A percentile compares a stretch with the other conserved stretches of the same genome.
Evolutionary conservation across 23 tunicate species (phyloP).

Genomic region (Botrylloides violaceus): DNA sequence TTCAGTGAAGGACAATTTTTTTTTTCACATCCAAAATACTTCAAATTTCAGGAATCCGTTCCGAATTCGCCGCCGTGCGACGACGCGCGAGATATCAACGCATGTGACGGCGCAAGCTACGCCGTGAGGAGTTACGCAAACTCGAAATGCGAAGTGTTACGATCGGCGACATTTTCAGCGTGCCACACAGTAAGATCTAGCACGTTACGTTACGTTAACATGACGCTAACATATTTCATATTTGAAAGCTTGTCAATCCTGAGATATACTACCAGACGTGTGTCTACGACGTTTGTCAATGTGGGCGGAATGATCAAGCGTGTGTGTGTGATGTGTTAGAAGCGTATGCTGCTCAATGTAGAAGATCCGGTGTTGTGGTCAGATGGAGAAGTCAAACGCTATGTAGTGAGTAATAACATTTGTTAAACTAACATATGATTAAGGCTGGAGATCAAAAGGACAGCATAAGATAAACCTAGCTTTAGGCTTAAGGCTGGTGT

Average conservation of each 20-base stretch:
- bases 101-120: constrained; percentile 47
- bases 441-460: neutral
- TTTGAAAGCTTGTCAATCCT: constrained; percentile 76
- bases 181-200: constrained; percentile 60
- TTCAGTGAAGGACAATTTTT: no score
- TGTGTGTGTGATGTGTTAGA: constrained; percentile 65
- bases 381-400: constrained; percentile 36
- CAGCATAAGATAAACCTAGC: no score
- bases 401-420: constrained; percentile 35
- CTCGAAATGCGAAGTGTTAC: constrained; percentile 44
- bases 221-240: no score
- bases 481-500: no score
- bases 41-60: constrained; percentile 17
- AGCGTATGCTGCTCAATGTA: constrained; percentile 81
- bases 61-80: constrained; percentile 28
- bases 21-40: no score
- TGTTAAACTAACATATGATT: neutral
- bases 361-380: constrained; percentile 47
- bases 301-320: constrained; percentile 46
- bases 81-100: constrained; percentile 26
- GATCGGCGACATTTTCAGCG: constrained; percentile 38
- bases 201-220: no score
- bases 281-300: constrained; percentile 69
- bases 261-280: constrained; percentile 67
- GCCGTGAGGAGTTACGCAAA: constrained; percentile 39